A percentile compares a stretch with the other conserved stretches of the same genome.
phyloP scores from a whole-genome alignment of 2,888 invertebrate genomes.

The Clistopyga incitator region DNA sequence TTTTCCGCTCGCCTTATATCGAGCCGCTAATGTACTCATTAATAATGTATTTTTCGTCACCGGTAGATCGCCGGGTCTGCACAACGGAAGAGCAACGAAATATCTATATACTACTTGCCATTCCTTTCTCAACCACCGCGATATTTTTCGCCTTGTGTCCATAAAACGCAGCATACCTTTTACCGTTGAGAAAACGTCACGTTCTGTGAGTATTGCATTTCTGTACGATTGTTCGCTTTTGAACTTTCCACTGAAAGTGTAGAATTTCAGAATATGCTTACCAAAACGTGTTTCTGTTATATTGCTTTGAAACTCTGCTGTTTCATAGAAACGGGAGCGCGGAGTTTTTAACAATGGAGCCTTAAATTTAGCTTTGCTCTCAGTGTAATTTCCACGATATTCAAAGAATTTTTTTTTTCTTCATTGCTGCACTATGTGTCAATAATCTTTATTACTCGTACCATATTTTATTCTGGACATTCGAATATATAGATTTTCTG shows the following conservation, averaged over 20 bases:
- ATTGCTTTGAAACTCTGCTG: no score
- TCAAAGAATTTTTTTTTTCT: not conserved
- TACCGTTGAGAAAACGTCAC: not conserved
- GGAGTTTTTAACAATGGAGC: no score
- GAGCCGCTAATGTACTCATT: constrained; percentile 65
- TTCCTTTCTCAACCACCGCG: constrained; percentile 10
- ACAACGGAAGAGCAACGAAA: constrained; percentile 46
- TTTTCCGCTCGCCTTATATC: constrained; percentile 61
- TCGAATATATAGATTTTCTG: not conserved
- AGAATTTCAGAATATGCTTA: not conserved
- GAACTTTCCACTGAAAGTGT: not conserved
- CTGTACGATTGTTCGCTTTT: not conserved
- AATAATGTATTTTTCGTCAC: constrained; percentile 66
- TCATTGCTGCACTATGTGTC: no score
- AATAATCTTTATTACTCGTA: not conserved
- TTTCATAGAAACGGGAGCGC: no score
- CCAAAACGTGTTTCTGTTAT: no score
- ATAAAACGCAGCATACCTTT: constrained; percentile 10
- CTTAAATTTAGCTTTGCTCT: no score
- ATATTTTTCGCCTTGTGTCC: constrained; percentile 3
- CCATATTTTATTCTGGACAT: not conserved
- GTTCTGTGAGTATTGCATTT: not conserved
- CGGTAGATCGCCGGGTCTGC: constrained; percentile 48
- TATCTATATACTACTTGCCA: constrained; percentile 38
- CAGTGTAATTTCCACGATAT: no score